Evolutionary conservation across 2,797 vertebrate species (phyloP).

Genomic region (Artibeus lituratus): DNA sequence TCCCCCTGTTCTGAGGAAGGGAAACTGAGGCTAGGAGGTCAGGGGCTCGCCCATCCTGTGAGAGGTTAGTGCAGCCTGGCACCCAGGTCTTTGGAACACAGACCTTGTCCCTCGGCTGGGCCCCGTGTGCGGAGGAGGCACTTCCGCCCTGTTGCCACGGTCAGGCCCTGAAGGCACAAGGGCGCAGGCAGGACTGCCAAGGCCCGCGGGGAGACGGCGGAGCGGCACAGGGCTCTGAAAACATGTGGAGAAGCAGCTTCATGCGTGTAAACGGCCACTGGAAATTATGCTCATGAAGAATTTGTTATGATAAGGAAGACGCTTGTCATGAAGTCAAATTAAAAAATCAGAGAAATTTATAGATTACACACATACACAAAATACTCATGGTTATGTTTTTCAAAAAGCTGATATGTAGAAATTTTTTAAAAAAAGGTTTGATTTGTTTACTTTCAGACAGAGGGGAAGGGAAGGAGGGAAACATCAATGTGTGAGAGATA

Average conservation of each 20-base stretch:
- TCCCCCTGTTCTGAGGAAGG: not conserved
- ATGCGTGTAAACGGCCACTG: not conserved
- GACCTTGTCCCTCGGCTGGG: not conserved
- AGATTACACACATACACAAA: not conserved
- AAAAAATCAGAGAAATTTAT: not conserved
- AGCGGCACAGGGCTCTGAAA: not conserved
- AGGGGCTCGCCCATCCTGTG: not conserved
- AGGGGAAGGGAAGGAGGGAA: no score
- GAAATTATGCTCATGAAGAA: not conserved
- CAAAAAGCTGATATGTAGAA: not conserved
- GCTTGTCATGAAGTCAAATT: not conserved
- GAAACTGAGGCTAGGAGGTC: not conserved
- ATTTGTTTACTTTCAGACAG: no score
- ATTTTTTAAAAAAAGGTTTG: no score
- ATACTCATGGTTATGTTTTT: not conserved
- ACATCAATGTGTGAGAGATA: no score
- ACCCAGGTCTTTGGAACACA: not conserved
- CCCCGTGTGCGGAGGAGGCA: rapidly evolving
- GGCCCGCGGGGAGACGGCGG: rapidly evolving
- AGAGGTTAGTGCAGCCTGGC: not conserved
- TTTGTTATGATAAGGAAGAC: not conserved
- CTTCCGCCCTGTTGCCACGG: not conserved
- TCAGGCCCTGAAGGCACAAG: not conserved
- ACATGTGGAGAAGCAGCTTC: not conserved
- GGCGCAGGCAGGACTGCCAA: not conserved